Evolutionary conservation across 2,888 invertebrate species (phyloP).

Genomic region (Aromia moschata): DNA sequence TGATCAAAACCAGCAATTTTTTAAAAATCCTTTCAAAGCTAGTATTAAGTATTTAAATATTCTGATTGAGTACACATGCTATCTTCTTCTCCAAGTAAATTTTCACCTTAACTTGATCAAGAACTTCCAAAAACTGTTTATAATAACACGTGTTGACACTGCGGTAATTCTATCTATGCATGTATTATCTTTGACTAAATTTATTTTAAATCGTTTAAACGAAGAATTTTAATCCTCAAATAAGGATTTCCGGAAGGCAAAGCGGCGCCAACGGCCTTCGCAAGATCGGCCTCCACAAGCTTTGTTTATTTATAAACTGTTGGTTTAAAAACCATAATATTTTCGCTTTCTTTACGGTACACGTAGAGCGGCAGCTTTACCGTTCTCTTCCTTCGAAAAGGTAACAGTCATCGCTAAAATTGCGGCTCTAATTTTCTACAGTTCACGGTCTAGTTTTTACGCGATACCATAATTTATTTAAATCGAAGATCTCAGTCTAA

Average conservation of each 20-base stretch:
- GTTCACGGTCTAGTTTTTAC: conserved; percentile 2
- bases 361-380: background rate
- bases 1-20: too few relatives aligned
- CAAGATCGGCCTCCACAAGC: background rate
- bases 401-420: background rate
- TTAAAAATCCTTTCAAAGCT: too few relatives aligned
- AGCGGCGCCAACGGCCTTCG: background rate
- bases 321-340: background rate
- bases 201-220: too few relatives aligned
- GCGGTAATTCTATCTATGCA: too few relatives aligned
- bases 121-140: too few relatives aligned
- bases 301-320: background rate
- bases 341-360: background rate
- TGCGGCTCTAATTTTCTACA: background rate
- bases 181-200: too few relatives aligned
- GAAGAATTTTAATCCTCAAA: background rate
- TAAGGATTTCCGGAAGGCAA: background rate
- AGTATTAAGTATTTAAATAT: too few relatives aligned
- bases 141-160: too few relatives aligned
- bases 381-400: background rate
- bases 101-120: too few relatives aligned
- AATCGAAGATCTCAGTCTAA: background rate
- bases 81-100: too few relatives aligned
- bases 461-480: conserved; percentile 1
- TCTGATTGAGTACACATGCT: too few relatives aligned